Percentiles rank a stretch among this genome's conserved stretches.
These are phyloP conservation scores for Drosophila nigrodunni DNA, from an alignment of 1,140 invertebrate species.

Conservation along the genomic window DNA sequence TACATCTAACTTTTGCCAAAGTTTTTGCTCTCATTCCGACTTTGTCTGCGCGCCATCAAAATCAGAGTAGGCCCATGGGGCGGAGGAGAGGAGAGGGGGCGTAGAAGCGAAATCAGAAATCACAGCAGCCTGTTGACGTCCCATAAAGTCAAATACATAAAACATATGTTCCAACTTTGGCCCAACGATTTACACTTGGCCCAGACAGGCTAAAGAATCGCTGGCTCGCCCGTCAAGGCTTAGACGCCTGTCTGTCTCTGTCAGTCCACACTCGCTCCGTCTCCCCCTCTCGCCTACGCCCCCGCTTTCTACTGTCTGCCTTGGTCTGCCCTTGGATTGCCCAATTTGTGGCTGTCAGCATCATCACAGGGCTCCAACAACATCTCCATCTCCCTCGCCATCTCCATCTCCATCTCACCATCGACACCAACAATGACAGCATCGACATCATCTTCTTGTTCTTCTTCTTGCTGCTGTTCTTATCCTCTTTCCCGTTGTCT, in stretches of 20 bases:
- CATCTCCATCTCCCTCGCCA: slow-evolving; percentile 5
- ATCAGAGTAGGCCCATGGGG: background rate
- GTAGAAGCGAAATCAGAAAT: background rate
- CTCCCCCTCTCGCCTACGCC: slow-evolving; percentile 8
- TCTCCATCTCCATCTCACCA: slow-evolving; percentile 2
- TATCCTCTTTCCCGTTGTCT: background rate
- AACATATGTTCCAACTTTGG: slow-evolving; percentile 49
- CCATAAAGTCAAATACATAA: slow-evolving; percentile 53
- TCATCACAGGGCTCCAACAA: slow-evolving; percentile 32
- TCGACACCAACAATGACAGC: slow-evolving; percentile 22
- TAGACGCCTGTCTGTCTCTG: slow-evolving; percentile 20
- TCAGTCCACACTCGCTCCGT: background rate
- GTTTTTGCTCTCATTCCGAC: background rate
- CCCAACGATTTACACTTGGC: slow-evolving; percentile 51
- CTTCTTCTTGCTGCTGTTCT: slow-evolving; percentile 1
- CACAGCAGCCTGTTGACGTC: slow-evolving; percentile 37
- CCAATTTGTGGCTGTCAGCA: slow-evolving; percentile 73
- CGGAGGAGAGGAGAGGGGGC: background rate
- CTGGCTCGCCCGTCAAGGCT: slow-evolving; percentile 29
- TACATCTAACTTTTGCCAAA: slow-evolving; percentile 17
- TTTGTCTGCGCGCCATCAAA: slow-evolving; percentile 16
- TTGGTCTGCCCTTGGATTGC: slow-evolving; percentile 35
- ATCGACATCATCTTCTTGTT: slow-evolving; percentile 30
- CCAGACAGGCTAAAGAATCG: slow-evolving; percentile 32
- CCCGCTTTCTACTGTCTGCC: slow-evolving; percentile 1